Evolutionary conservation across 2,113 vertebrate genomes (phyloP).

Genomic region (Rhineura floridana): DNA sequence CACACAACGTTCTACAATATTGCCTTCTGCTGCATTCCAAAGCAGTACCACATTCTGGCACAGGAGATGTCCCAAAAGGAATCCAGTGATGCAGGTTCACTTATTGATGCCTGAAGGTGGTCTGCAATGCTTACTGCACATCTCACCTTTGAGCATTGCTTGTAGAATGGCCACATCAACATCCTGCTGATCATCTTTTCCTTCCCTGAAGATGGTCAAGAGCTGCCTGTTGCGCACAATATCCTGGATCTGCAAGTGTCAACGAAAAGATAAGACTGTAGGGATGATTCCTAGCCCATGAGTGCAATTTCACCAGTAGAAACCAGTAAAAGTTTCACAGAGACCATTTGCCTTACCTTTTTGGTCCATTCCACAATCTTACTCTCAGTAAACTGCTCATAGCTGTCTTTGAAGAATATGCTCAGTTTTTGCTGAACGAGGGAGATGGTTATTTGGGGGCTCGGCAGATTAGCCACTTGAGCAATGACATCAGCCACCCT

Average conservation of each 20-base stretch:
- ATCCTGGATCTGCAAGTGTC: constrained; percentile 87
- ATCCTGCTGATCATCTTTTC: constrained; percentile 83
- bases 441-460: constrained; percentile 79
- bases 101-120: background rate
- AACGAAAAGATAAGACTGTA: background rate
- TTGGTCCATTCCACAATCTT: constrained; percentile 90
- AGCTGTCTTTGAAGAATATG: constrained; percentile 80
- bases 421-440: constrained; percentile 83
- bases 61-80: background rate
- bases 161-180: constrained; percentile 95
- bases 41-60: background rate
- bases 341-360: constrained; percentile 77
- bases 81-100: background rate
- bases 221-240: constrained; percentile 86
- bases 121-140: fast-evolving
- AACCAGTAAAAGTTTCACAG: background rate
- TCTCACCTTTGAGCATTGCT: constrained; percentile 92
- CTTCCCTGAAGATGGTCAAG: constrained; percentile 88
- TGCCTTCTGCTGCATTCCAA: background rate
- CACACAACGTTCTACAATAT: background rate
- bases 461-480: constrained; percentile 80
- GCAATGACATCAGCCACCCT: constrained; percentile 93
- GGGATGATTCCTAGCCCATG: background rate
- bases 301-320: background rate
- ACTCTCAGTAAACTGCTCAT: constrained; percentile 78